These are phyloP conservation scores for Heliconius ethilla DNA, from an alignment of 2,888 invertebrate genomes.

Conservation along the genomic window DNA sequence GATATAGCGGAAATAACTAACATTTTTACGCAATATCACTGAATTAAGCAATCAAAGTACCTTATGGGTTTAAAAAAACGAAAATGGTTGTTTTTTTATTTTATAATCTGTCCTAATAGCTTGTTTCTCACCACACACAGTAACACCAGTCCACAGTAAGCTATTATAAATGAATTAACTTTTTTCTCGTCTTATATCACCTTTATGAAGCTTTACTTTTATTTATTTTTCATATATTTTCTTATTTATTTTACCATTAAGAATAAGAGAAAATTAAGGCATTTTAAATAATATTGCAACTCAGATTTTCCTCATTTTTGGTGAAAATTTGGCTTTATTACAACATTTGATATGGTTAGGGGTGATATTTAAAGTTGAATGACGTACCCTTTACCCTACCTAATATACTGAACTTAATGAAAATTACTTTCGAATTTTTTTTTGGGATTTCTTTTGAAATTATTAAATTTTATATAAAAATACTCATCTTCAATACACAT, in stretches of 20 bases:
- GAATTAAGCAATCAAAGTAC: conserved; percentile 10
- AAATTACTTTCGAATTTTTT: neutral
- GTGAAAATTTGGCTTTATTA: neutral
- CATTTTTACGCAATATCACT: conserved; percentile 28
- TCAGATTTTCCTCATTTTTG: neutral
- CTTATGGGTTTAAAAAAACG: conserved; percentile 13
- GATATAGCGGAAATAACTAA: conserved; percentile 20
- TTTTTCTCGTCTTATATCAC: neutral
- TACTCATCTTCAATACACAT: neutral
- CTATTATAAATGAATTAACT: neutral
- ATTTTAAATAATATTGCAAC: neutral
- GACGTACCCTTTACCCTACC: neutral
- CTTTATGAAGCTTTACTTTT: neutral
- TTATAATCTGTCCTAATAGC: conserved; percentile 12
- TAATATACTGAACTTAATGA: neutral
- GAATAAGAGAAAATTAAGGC: too few species aligned
- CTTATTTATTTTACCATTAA: neutral
- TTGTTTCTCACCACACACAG: too few species aligned
- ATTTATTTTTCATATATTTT: neutral
- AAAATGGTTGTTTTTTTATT: neutral
- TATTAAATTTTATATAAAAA: neutral
- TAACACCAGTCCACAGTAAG: too few species aligned
- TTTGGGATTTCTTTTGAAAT: neutral
- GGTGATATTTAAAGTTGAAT: neutral
- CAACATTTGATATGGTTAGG: neutral